These are phyloP conservation scores for Arothron firmamentum DNA, from an alignment of 2,113 vertebrate species.

Conservation along the genomic window DNA sequence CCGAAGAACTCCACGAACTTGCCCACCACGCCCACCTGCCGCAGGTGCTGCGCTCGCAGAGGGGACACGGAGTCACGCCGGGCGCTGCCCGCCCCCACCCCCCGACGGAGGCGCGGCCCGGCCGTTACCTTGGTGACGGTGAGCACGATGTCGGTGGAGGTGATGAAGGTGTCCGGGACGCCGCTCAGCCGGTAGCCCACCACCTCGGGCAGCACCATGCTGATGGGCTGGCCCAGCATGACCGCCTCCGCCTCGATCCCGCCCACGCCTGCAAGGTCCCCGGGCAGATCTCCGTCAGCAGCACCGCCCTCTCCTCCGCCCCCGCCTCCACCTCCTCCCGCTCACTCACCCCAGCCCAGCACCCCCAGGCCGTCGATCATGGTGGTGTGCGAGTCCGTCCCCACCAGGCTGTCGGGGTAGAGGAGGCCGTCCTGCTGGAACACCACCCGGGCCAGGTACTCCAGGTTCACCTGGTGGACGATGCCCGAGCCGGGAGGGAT, in stretches of 20 bases:
- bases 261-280: constrained; percentile 81
- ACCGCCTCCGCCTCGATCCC: constrained; percentile 98
- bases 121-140: constrained; percentile 90
- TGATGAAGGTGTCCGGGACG: constrained; percentile 81
- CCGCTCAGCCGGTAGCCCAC: constrained; percentile 88
- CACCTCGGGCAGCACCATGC: constrained; percentile 96
- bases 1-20: constrained; percentile 99
- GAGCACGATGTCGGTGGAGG: constrained; percentile 96
- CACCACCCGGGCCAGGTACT: constrained; percentile 92
- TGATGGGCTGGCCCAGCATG: constrained; percentile 98
- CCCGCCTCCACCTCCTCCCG: no score
- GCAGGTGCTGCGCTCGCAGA: constrained; percentile 80
- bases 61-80: background rate
- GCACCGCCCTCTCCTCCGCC: no score
- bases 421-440: constrained; percentile 85
- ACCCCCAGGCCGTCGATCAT: constrained; percentile 97
- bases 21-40: constrained; percentile 93
- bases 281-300: no score
- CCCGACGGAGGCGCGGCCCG: background rate
- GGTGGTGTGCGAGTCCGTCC: constrained; percentile 97
- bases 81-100: background rate
- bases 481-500: constrained; percentile 97
- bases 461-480: constrained; percentile 96
- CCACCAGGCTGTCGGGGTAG: constrained; percentile 96
- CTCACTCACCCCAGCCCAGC: constrained; percentile 88